These are phyloP conservation scores for Phycodurus eques DNA, from an alignment of 2,113 vertebrate genomes.

Conservation along the genomic window DNA sequence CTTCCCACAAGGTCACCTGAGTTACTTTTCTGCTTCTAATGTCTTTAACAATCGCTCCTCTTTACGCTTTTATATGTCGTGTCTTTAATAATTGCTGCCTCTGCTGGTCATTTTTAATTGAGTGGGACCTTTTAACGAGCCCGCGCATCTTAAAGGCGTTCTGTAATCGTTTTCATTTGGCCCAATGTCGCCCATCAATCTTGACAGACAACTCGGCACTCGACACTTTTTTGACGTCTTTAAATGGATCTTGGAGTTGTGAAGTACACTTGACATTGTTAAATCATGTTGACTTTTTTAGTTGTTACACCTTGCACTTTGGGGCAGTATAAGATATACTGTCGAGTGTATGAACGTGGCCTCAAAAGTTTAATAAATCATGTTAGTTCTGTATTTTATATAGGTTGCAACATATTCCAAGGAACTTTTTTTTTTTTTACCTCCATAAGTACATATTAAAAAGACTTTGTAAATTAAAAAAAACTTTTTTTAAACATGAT, in stretches of 20 bases:
- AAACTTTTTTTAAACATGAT: no score
- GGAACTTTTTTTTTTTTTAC: no score
- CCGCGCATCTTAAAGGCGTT: constrained; percentile 61
- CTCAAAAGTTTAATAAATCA: no score
- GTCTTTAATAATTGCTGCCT: background rate
- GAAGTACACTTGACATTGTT: background rate
- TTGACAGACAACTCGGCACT: constrained; percentile 25
- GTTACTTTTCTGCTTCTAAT: background rate
- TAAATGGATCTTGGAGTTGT: no score
- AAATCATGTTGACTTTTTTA: background rate
- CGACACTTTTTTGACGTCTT: background rate
- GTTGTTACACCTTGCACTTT: background rate
- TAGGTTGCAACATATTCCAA: no score
- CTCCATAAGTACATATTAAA: no score
- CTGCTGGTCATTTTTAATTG: constrained; percentile 63
- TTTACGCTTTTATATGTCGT: background rate
- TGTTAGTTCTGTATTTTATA: no score
- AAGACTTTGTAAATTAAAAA: no score
- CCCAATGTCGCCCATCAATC: constrained; percentile 70
- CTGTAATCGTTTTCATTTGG: constrained; percentile 72
- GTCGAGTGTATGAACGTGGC: background rate
- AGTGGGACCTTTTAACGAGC: constrained; percentile 53
- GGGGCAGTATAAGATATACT: background rate
- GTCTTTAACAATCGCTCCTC: background rate
- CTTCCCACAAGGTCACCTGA: background rate